Conservation (phyloP, 2,797 vertebrate genomes). For the Chromobotia macracanthus region DNA sequence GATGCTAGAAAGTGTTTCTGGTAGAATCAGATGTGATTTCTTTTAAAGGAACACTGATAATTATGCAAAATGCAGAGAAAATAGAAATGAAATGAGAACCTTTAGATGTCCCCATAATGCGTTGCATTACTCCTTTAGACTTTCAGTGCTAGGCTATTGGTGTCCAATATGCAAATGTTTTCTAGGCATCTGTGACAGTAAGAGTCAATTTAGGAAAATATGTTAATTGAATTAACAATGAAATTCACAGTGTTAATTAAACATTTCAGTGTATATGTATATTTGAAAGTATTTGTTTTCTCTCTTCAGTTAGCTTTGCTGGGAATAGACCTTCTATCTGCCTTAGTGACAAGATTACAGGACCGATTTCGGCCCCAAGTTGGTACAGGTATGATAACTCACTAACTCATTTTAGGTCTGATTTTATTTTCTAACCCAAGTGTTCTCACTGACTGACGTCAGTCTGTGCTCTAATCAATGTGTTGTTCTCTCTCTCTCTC, state of each 20-base stretch:
- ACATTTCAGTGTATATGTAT: not conserved
- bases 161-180: too few relatives aligned
- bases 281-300: not conserved
- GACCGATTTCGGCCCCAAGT: conserved; percentile 91
- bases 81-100: not conserved
- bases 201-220: too few relatives aligned
- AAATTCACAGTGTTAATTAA: not conserved
- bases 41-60: not conserved
- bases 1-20: conserved; percentile 65
- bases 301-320: conserved; percentile 88
- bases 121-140: not conserved
- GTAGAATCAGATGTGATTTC: not conserved
- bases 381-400: conserved; percentile 84
- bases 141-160: not conserved
- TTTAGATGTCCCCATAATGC: not conserved
- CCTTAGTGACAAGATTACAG: conserved; percentile 88
- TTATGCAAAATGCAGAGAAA: not conserved
- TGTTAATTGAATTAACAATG: not conserved
- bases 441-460: not conserved
- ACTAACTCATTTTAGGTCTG: not conserved
- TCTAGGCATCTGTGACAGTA: too few relatives aligned
- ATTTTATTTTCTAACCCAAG: not conserved
- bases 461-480: not conserved
- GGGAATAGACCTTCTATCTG: conserved; percentile 92
- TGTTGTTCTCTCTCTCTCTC: not conserved